Conservation (phyloP, 2,113 vertebrate species). For the Pollachius pollachius region DNA sequence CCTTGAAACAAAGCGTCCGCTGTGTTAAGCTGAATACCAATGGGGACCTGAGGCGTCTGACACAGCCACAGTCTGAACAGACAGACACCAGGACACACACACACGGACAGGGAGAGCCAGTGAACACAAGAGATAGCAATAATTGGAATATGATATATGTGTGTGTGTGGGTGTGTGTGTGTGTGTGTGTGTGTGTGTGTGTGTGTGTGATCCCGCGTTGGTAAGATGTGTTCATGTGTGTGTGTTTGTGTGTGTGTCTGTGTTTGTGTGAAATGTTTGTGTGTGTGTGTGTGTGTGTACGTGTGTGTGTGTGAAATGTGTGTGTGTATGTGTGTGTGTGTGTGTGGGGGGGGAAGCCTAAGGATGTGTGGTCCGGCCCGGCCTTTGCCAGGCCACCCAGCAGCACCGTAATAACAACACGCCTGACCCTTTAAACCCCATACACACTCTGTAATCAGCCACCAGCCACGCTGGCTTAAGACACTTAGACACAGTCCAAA, state of each 20-base stretch:
- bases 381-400: conserved; percentile 1
- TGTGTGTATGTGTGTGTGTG: neutral
- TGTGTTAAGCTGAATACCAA: conserved; percentile 29
- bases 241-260: neutral
- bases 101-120: too few relatives aligned
- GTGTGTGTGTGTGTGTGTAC: neutral
- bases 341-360: too few relatives aligned
- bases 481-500: neutral
- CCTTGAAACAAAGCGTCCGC: conserved; percentile 62
- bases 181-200: neutral
- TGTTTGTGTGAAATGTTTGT: neutral
- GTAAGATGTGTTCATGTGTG: neutral
- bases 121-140: too few relatives aligned
- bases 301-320: neutral
- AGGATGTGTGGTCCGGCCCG: too few relatives aligned
- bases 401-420: conserved; percentile 28
- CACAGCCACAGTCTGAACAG: neutral
- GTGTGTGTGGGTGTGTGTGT: neutral
- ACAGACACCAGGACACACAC: neutral
- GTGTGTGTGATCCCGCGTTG: neutral
- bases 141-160: too few relatives aligned
- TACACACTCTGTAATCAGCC: conserved; percentile 31
- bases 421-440: conserved; percentile 19
- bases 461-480: conserved; percentile 15
- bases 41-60: too few relatives aligned